Evolutionary conservation across 2,888 invertebrate genomes (phyloP).

Genomic region (Hypomecis punctinalis): DNA sequence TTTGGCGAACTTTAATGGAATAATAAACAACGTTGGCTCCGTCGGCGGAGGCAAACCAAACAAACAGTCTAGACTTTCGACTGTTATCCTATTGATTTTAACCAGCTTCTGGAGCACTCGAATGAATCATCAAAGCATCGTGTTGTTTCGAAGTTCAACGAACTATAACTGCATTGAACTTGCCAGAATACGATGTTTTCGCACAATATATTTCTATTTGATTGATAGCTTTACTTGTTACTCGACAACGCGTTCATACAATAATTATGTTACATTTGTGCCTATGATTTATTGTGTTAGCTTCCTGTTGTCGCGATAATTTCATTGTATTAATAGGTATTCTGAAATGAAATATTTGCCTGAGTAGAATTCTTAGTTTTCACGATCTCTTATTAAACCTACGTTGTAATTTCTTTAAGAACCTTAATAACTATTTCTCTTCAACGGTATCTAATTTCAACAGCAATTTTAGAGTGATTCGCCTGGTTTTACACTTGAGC

Average conservation of each 20-base stretch:
- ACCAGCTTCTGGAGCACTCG: conserved; percentile 16
- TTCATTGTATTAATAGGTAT: too few species aligned
- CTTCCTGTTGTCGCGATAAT: not conserved
- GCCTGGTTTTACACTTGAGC: too few species aligned
- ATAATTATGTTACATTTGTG: too few species aligned
- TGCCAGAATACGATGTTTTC: conserved; percentile 14
- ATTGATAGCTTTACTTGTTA: not conserved
- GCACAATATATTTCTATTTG: conserved; percentile 1
- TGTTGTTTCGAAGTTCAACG: conserved; percentile 24
- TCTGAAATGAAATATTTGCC: too few species aligned
- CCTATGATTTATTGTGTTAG: not conserved
- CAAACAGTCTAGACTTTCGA: conserved; percentile 17
- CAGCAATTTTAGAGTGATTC: not conserved
- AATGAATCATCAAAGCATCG: conserved; percentile 22
- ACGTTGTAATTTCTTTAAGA: too few species aligned
- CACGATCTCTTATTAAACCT: too few species aligned
- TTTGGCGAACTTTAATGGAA: conserved; percentile 6
- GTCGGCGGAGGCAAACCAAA: conserved; percentile 5
- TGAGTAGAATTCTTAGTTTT: too few species aligned
- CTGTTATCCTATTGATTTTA: conserved; percentile 23
- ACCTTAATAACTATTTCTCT: too few species aligned
- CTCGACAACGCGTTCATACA: too few species aligned
- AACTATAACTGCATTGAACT: conserved; percentile 30
- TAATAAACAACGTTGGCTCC: conserved; percentile 6
- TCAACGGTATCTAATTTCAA: not conserved